A percentile compares a stretch with the other conserved stretches of the same genome.
Evolutionary conservation across 2,797 vertebrate species (phyloP).

Genomic region (Prunella strophiata): DNA sequence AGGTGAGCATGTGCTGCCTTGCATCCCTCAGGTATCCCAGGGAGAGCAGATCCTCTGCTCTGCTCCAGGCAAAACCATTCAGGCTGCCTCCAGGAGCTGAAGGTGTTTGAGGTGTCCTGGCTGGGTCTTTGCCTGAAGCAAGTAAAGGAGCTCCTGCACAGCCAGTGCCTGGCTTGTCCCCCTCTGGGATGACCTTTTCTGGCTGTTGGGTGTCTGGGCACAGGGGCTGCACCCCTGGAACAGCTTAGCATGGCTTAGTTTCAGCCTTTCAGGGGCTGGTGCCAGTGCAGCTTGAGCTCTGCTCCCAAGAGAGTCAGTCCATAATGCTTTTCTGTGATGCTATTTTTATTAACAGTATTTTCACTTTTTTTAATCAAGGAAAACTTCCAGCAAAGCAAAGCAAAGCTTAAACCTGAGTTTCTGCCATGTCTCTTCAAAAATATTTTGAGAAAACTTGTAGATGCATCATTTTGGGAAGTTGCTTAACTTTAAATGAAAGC

Average conservation of each 20-base stretch:
- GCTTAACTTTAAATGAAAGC: background rate
- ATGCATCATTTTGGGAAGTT: background rate
- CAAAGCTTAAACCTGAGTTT: background rate
- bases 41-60: background rate
- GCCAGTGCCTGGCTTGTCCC: fast-evolving
- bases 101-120: background rate
- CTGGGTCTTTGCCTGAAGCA: background rate
- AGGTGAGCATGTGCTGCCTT: fast-evolving
- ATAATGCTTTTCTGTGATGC: background rate
- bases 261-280: background rate
- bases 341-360: background rate
- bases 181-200: fast-evolving
- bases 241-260: fast-evolving
- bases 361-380: background rate
- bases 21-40: background rate
- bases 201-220: background rate
- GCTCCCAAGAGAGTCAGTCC: background rate
- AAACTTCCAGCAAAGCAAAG: background rate
- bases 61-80: background rate
- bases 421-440: background rate
- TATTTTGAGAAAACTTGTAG: too few relatives aligned
- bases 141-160: background rate
- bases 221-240: background rate
- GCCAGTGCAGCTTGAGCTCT: background rate
- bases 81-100: background rate